These are phyloP conservation scores for Pithys albifrons DNA, from an alignment of 2,113 vertebrate species.

Conservation along the genomic window DNA sequence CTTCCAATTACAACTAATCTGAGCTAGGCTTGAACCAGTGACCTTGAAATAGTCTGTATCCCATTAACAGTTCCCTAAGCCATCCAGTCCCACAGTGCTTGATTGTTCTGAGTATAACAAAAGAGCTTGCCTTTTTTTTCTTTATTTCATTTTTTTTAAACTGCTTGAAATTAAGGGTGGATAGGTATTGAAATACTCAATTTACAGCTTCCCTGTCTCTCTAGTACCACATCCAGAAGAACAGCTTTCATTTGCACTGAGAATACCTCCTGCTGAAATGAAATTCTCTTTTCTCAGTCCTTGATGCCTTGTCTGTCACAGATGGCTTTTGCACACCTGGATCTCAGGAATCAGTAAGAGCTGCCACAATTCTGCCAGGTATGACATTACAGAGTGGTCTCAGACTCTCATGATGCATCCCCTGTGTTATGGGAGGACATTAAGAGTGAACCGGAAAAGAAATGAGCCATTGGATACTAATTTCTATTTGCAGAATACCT, in stretches of 20 bases:
- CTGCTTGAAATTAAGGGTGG: not conserved
- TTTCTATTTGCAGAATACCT: not conserved
- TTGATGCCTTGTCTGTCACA: conserved; percentile 33
- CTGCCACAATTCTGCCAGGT: not conserved
- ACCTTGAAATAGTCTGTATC: conserved; percentile 16
- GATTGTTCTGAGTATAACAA: conserved; percentile 7
- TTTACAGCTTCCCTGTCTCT: conserved; percentile 34
- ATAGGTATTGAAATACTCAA: conserved; percentile 38
- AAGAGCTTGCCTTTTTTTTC: conserved; percentile 10
- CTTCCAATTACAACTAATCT: conserved; percentile 16
- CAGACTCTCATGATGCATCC: not conserved
- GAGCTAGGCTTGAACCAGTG: conserved; percentile 9
- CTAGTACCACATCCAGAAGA: not conserved
- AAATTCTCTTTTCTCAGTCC: conserved; percentile 34
- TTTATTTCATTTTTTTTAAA: conserved; percentile 11
- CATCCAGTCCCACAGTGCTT: not conserved
- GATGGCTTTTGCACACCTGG: conserved; percentile 25
- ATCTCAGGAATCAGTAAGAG: not conserved
- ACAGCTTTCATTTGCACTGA: conserved; percentile 46
- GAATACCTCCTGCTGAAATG: conserved; percentile 44
- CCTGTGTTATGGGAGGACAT: not conserved
- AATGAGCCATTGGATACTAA: not conserved
- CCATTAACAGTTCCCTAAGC: conserved; percentile 42
- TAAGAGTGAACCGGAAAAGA: not conserved
- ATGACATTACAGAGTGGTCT: not conserved